These are phyloP conservation scores for Fringilla coelebs DNA, from an alignment of 2,797 vertebrate genomes.

Conservation along the genomic window DNA sequence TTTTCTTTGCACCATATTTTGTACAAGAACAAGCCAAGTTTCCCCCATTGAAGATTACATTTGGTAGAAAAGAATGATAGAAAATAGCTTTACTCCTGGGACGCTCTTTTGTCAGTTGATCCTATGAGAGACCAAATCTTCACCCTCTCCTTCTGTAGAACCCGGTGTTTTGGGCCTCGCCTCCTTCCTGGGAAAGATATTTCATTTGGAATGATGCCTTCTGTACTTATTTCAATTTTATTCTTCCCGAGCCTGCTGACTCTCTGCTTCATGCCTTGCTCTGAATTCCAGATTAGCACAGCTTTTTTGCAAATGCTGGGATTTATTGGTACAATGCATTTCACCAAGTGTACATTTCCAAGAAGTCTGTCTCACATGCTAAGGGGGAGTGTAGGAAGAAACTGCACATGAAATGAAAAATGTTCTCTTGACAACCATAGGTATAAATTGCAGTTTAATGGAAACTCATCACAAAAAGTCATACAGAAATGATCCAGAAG, in stretches of 20 bases:
- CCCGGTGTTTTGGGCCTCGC: neutral
- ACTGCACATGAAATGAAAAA: neutral
- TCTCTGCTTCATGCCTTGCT: neutral
- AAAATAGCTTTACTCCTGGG: neutral
- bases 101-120: neutral
- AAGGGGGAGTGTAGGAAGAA: neutral
- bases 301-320: neutral
- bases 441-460: neutral
- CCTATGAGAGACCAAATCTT: neutral
- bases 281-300: neutral
- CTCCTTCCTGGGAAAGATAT: neutral
- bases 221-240: neutral
- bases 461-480: neutral
- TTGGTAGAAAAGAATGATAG: neutral
- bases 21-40: neutral
- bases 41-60: accelerated
- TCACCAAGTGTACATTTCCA: neutral
- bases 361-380: neutral
- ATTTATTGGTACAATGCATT: neutral
- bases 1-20: neutral
- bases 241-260: neutral
- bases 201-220: neutral
- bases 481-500: neutral
- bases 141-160: neutral
- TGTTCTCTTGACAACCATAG: neutral